Base-by-base conservation (phyloP, 2,797 vertebrate genomes). In the Channallabes apus region DNA sequence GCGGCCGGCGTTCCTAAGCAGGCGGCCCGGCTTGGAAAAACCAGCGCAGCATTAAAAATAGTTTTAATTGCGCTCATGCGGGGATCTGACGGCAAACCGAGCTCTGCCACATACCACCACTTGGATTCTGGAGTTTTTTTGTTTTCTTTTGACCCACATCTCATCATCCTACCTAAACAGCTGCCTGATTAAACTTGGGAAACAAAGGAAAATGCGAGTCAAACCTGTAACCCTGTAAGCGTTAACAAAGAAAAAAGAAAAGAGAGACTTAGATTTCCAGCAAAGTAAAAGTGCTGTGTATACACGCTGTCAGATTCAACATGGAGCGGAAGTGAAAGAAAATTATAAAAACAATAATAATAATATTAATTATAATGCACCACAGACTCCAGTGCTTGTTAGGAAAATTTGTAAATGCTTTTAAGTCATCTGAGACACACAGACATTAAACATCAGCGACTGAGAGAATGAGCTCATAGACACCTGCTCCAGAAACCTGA, bases 11-110 rank as follows among this genome's bases (percentile, higher is more conserved):
- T 84, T 90, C 87, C 83, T 89, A 89, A 84, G 84, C 82, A 71
- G 76, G 85, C 85, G 82, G 75, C 82, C 81, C 17, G 83, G 69
- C 56, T 77, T 46, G 76, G 84, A 84, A 86, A 75, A 88, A 86
- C 83, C 84, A 1, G 46, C 84, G 87, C 84, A 51, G 89, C 89
- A 88, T 87, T 89, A 89, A 87, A 79, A 91, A 88, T 67, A 24
- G 88, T 89, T 91, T 94, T 94, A 93, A 94, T 92, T 92, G 92
- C 91, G 82, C 89, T 89, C 91, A 89, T 79, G 92, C 93, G 80
- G 88, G 87, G 93, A 91, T 90, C 87, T 85, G 87, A 91, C 86
- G 73, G 83, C 64, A 86, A 83, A 81, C 58, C 29, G 7, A 62
- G 71, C 69, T 77, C 78, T 67, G 84, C 58, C 84, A 84, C 75